A percentile compares a stretch with the other conserved stretches of the same genome.
Evolutionary conservation across 2,888 invertebrate species (phyloP).

Genomic region (Ormyrus rosae): DNA sequence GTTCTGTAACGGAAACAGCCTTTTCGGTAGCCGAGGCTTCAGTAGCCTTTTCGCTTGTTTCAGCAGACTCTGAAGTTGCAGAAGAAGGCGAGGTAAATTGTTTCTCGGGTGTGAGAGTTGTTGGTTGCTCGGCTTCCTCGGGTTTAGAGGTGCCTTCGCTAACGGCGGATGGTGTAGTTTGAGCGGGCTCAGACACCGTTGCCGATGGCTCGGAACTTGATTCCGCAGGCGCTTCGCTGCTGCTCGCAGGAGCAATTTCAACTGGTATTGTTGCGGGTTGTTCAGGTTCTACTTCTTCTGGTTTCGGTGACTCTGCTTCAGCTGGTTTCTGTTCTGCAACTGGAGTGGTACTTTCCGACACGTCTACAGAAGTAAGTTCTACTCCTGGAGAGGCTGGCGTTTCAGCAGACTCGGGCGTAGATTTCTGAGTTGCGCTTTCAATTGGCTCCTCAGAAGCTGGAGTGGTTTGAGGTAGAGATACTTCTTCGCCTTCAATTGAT

Average conservation of each 20-base stretch:
- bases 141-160: slow-evolving; percentile 44
- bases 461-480: slow-evolving; percentile 3
- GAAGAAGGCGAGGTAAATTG: slow-evolving; percentile 2
- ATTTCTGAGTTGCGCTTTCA: slow-evolving; percentile 48
- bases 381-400: slow-evolving; percentile 26
- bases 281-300: slow-evolving; percentile 34
- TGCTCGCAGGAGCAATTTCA: slow-evolving; percentile 53
- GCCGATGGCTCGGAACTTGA: slow-evolving; percentile 5
- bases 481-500: slow-evolving; percentile 39
- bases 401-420: slow-evolving; percentile 14
- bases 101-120: background rate
- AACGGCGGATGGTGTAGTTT: slow-evolving; percentile 14
- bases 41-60: background rate
- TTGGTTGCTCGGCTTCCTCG: slow-evolving; percentile 45
- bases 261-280: slow-evolving; percentile 38
- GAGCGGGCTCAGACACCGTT: slow-evolving; percentile 44
- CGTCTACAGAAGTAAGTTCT: slow-evolving; percentile 14
- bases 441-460: background rate
- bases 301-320: slow-evolving; percentile 41
- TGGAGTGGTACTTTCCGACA: slow-evolving; percentile 18
- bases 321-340: slow-evolving; percentile 17
- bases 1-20: too few relatives aligned
- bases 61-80: slow-evolving; percentile 28
- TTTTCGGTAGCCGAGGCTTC: slow-evolving; percentile 37
- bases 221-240: slow-evolving; percentile 46